phyloP scores from a whole-genome alignment of 2,888 invertebrate genomes.

The Muschampia staudingeri region DNA sequence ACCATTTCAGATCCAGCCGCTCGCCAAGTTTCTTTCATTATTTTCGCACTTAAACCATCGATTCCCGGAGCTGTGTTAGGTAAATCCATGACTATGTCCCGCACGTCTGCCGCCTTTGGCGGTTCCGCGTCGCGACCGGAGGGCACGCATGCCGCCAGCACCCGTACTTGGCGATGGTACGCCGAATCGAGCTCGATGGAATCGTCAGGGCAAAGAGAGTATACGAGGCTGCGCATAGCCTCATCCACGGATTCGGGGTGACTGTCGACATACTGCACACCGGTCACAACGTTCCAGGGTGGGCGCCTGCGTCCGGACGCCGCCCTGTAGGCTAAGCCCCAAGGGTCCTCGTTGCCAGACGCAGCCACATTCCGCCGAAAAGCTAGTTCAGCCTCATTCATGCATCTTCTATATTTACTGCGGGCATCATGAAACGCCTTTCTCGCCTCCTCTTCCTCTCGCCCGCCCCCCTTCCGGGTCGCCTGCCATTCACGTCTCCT shows the following conservation, averaged over 20 bases:
- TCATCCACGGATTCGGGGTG: background rate
- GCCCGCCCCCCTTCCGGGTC: background rate
- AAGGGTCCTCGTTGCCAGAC: background rate
- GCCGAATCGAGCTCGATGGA: background rate
- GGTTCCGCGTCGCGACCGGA: background rate
- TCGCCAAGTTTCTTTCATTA: background rate
- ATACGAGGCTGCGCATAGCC: background rate
- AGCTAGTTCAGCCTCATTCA: background rate
- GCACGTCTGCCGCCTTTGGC: background rate
- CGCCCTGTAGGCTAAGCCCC: background rate
- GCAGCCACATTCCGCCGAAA: background rate
- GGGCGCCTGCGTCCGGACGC: slow-evolving; percentile 9
- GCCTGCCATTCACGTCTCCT: background rate
- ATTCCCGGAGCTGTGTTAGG: slow-evolving; percentile 1
- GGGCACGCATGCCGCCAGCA: background rate
- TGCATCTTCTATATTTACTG: background rate
- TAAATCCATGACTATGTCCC: background rate
- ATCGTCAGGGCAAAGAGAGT: background rate
- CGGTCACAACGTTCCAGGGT: background rate
- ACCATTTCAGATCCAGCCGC: background rate
- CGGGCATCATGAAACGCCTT: background rate
- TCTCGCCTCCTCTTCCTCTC: background rate
- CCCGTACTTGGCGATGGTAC: background rate
- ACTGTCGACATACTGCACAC: background rate
- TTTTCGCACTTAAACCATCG: background rate